Percentiles rank a stretch among this genome's conserved stretches.
phyloP scores from a whole-genome alignment of 2,888 invertebrate genomes.

The Thereva nobilitata region DNA sequence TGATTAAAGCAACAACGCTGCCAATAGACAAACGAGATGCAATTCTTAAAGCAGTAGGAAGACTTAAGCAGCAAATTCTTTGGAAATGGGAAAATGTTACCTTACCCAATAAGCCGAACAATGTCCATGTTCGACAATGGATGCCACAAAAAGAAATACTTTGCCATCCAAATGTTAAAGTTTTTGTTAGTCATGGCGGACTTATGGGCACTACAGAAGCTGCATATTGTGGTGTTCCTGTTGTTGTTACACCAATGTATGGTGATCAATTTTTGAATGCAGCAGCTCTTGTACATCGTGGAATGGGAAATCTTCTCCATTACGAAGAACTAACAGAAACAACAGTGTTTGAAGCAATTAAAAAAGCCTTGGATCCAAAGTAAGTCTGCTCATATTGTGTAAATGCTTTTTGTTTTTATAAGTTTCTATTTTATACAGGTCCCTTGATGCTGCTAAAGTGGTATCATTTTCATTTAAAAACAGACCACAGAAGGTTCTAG shows the following conservation, averaged over 20 bases:
- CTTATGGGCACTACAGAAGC: slow-evolving; percentile 72
- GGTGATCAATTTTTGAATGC: slow-evolving; percentile 70
- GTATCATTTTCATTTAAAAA: slow-evolving; percentile 58
- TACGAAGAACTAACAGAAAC: slow-evolving; percentile 61
- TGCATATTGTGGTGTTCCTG: slow-evolving; percentile 67
- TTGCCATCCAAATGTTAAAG: slow-evolving; percentile 72
- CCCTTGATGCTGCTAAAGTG: slow-evolving; percentile 50
- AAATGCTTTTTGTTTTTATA: neutral
- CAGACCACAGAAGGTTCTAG: slow-evolving; percentile 60
- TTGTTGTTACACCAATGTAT: slow-evolving; percentile 68
- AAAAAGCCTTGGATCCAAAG: slow-evolving; percentile 57
- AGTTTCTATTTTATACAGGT: slow-evolving; percentile 3
- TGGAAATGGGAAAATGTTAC: slow-evolving; percentile 74
- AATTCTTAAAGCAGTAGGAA: slow-evolving; percentile 63
- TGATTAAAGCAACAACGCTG: slow-evolving; percentile 66
- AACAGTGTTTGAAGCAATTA: slow-evolving; percentile 59
- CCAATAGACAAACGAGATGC: slow-evolving; percentile 62
- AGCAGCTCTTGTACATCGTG: slow-evolving; percentile 61
- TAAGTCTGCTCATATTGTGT: slow-evolving; percentile 50
- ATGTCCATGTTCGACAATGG: slow-evolving; percentile 70
- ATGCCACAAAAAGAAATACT: slow-evolving; percentile 73
- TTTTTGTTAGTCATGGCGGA: slow-evolving; percentile 75
- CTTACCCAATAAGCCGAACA: slow-evolving; percentile 63
- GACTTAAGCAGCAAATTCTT: slow-evolving; percentile 65
- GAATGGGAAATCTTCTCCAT: slow-evolving; percentile 61